These are phyloP conservation scores for Sminthurides aquaticus DNA, from an alignment of 2,888 invertebrate genomes.

Conservation along the genomic window DNA sequence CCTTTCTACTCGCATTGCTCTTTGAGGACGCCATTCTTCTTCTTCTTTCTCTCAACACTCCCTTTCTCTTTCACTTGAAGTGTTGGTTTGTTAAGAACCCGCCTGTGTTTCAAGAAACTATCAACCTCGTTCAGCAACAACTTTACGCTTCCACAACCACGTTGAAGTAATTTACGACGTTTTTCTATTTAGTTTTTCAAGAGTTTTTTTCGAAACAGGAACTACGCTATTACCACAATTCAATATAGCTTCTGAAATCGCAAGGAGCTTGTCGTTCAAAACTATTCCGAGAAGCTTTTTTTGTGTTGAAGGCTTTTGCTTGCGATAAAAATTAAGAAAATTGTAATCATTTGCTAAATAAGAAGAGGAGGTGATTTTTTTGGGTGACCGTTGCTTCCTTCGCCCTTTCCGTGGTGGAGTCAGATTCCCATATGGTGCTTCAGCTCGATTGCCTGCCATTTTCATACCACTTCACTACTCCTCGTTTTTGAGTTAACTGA, in stretches of 20 bases:
- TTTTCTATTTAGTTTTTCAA: not conserved
- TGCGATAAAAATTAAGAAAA: conserved; percentile 2
- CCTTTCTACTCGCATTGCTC: no score
- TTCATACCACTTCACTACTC: no score
- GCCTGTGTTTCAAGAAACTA: not conserved
- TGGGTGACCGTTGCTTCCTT: no score
- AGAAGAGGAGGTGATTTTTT: no score
- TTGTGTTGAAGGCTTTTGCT: not conserved
- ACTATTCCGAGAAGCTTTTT: not conserved
- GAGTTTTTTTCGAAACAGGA: not conserved
- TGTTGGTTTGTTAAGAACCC: not conserved
- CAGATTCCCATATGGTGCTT: no score
- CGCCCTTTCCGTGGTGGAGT: no score
- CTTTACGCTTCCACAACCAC: not conserved
- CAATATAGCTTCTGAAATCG: not conserved
- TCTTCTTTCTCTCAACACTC: no score
- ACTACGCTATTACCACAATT: not conserved
- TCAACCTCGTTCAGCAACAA: not conserved
- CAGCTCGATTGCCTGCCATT: no score
- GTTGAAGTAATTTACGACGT: not conserved
- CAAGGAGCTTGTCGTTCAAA: not conserved
- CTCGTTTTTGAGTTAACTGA: no score
- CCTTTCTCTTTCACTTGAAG: no score
- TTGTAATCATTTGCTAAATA: not conserved
- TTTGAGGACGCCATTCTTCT: no score